Percentiles rank a stretch among this genome's conserved stretches.
phyloP scores from a whole-genome alignment of 1,140 invertebrate species.

The Drosophila varians region DNA sequence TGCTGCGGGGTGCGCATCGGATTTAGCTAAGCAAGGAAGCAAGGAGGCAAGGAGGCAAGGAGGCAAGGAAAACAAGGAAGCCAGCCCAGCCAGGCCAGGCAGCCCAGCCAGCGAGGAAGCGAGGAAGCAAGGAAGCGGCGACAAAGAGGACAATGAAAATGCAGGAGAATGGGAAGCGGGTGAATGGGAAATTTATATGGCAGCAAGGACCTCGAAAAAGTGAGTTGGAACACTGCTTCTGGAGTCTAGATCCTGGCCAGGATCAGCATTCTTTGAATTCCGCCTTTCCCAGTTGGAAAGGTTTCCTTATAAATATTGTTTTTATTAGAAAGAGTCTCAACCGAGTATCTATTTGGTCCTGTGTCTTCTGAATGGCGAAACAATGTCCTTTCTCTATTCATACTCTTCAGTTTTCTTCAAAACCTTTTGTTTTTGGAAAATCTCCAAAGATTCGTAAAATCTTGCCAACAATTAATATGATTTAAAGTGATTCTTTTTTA shows the following conservation, averaged over 20 bases:
- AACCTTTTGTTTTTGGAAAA: too few species aligned
- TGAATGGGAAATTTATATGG: background rate
- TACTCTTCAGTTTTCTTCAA: too few species aligned
- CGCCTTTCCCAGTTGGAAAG: background rate
- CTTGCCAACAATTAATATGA: too few species aligned
- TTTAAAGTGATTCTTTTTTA: too few species aligned
- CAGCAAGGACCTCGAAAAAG: too few species aligned
- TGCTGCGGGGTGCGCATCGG: slow-evolving; percentile 56
- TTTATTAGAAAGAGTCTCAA: too few species aligned
- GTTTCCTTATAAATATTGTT: background rate
- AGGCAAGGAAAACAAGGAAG: background rate
- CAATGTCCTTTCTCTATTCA: too few species aligned
- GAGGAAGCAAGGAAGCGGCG: slow-evolving; percentile 8
- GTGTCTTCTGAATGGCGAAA: too few species aligned
- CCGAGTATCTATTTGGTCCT: too few species aligned
- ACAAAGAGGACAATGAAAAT: slow-evolving; percentile 8
- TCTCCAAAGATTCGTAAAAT: too few species aligned
- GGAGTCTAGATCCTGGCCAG: background rate
- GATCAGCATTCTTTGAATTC: background rate
- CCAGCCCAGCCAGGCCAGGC: too few species aligned
- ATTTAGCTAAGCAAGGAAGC: slow-evolving; percentile 36
- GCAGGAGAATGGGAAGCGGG: background rate
- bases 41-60: slow-evolving; percentile 1
- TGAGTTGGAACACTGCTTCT: too few species aligned
- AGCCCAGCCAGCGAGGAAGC: slow-evolving; percentile 9